These are phyloP conservation scores for Eretmochelys imbricata DNA, from an alignment of 2,113 vertebrate species.

Conservation along the genomic window DNA sequence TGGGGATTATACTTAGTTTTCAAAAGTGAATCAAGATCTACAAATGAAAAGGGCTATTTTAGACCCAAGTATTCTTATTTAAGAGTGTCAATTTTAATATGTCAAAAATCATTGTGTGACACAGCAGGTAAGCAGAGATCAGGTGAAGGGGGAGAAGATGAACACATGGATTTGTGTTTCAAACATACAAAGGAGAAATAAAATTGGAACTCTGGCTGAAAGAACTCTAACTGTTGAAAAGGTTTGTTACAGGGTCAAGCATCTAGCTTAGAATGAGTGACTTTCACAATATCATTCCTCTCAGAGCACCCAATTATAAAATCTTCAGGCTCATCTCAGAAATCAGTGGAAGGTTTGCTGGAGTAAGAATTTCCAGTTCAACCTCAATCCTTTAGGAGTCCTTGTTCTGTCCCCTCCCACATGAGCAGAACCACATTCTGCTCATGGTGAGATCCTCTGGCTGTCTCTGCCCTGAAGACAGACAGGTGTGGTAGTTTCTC, in stretches of 20 bases:
- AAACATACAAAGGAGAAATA: neutral
- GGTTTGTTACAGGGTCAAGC: neutral
- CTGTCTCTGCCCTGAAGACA: neutral
- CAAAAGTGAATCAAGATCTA: neutral
- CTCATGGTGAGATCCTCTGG: neutral
- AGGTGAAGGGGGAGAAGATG: neutral
- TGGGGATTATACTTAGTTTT: neutral
- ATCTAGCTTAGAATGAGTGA: neutral
- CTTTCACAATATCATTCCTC: neutral
- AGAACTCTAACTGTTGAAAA: neutral
- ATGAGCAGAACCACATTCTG: neutral
- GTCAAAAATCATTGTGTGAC: neutral
- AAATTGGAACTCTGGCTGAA: neutral
- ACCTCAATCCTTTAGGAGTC: neutral
- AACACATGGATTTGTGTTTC: neutral
- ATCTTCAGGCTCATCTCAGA: neutral
- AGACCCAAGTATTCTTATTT: neutral
- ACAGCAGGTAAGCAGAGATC: accelerated
- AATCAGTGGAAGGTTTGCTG: neutral
- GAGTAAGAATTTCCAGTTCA: neutral
- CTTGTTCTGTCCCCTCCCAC: neutral
- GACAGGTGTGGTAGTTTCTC: neutral
- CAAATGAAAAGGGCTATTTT: neutral
- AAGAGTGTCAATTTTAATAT: neutral
- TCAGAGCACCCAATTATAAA: neutral